Evolutionary conservation across 2,113 vertebrate genomes (phyloP).

Genomic region (Chaetorhynchus papuensis): DNA sequence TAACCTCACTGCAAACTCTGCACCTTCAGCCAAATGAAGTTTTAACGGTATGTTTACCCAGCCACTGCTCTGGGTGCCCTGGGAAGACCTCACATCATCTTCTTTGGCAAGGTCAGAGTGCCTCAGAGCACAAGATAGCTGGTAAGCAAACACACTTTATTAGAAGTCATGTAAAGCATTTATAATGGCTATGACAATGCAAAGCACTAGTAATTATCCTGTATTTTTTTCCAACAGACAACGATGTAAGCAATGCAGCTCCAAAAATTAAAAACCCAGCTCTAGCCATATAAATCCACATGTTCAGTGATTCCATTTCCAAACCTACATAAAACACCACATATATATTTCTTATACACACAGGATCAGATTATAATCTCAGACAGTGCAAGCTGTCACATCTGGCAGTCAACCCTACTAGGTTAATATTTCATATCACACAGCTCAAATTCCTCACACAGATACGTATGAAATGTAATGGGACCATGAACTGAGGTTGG

Average conservation of each 20-base stretch:
- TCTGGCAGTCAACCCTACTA: slow-evolving; percentile 5
- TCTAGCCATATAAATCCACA: not conserved
- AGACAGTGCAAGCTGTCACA: slow-evolving; percentile 5
- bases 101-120: slow-evolving; percentile 37
- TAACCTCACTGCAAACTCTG: not conserved
- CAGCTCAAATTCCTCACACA: slow-evolving; percentile 1
- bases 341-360: not conserved
- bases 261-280: not conserved
- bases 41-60: slow-evolving; percentile 39
- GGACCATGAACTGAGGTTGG: not conserved
- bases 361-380: slow-evolving; percentile 53
- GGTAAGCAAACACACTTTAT: slow-evolving; percentile 41
- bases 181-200: slow-evolving; percentile 1
- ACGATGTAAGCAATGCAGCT: not conserved
- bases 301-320: slow-evolving; percentile 8
- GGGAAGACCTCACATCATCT: slow-evolving; percentile 53
- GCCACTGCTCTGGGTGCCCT: slow-evolving; percentile 23
- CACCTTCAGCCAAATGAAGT: slow-evolving; percentile 4
- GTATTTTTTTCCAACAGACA: not conserved
- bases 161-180: slow-evolving; percentile 46
- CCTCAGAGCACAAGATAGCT: slow-evolving; percentile 24
- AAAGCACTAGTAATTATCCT: slow-evolving; percentile 3
- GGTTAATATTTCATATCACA: slow-evolving; percentile 34
- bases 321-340: slow-evolving; percentile 6
- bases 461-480: not conserved